These are phyloP conservation scores for Galeopterus variegatus DNA, from an alignment of 2,113 vertebrate species.

Conservation along the genomic window DNA sequence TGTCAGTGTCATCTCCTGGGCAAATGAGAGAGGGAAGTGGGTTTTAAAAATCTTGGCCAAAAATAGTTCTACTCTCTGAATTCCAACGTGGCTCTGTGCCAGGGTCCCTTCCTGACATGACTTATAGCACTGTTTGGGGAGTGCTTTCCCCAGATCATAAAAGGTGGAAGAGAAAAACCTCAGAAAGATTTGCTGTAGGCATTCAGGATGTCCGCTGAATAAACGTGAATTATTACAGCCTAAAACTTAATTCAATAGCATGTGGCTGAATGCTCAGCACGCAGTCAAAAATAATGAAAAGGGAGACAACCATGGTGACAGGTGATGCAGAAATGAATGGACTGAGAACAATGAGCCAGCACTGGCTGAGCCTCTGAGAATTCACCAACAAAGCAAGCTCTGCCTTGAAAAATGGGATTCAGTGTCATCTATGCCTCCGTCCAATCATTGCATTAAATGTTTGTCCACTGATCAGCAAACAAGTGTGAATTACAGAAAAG, in stretches of 20 bases:
- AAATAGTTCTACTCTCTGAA: not conserved
- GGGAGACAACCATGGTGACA: not conserved
- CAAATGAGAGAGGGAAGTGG: not conserved
- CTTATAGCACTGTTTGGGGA: not conserved
- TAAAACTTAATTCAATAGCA: constrained; percentile 4
- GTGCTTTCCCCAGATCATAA: constrained; percentile 8
- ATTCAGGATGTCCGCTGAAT: constrained; percentile 33
- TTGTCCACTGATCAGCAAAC: constrained; percentile 19
- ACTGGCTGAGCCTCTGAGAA: not conserved
- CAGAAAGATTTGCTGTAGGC: not conserved
- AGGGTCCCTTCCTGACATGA: not conserved
- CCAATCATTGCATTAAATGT: not conserved
- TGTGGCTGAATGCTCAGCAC: not conserved
- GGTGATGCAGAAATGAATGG: not conserved
- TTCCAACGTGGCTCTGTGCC: not conserved
- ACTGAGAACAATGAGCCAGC: not conserved
- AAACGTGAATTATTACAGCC: constrained; percentile 53
- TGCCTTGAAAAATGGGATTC: not conserved
- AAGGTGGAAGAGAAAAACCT: not conserved
- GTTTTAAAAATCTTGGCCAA: not conserved
- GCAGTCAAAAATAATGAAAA: constrained; percentile 55
- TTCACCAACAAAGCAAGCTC: not conserved
- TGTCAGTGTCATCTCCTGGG: not conserved
- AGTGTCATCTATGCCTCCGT: not conserved
- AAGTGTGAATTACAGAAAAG: not conserved